Conservation (phyloP, 2,797 vertebrate genomes). For the Semaprochilodus insignis region DNA sequence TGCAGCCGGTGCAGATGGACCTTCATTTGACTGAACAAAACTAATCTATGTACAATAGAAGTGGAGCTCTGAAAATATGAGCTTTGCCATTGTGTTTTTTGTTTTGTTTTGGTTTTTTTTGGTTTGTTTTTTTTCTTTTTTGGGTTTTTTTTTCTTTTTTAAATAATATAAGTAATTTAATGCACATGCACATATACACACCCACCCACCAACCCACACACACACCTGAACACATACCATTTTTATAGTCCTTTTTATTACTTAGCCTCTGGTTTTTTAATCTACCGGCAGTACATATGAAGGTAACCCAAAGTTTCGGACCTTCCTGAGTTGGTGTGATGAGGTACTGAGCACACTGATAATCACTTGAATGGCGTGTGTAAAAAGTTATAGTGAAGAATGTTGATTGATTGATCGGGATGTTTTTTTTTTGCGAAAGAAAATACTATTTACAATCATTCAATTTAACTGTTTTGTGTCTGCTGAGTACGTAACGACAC, state of each 20-base stretch:
- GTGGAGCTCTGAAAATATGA: too few relatives aligned
- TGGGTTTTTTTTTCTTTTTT: too few relatives aligned
- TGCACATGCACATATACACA: too few relatives aligned
- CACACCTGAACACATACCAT: constrained; percentile 39
- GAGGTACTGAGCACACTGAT: constrained; percentile 79
- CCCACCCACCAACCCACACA: constrained; percentile 50
- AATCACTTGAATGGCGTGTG: constrained; percentile 78
- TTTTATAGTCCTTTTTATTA: constrained; percentile 60
- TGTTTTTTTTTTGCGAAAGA: constrained; percentile 60
- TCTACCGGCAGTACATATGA: constrained; percentile 79
- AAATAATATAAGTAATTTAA: too few relatives aligned
- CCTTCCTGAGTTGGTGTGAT: constrained; percentile 76
- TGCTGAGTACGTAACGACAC: constrained; percentile 76
- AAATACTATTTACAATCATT: constrained; percentile 50
- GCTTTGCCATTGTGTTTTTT: too few relatives aligned
- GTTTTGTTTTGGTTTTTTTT: too few relatives aligned
- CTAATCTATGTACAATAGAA: too few relatives aligned
- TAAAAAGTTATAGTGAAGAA: constrained; percentile 58
- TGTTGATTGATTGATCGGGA: constrained; percentile 59
- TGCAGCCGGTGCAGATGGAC: too few relatives aligned
- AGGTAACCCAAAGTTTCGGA: constrained; percentile 78
- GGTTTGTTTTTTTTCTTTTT: too few relatives aligned
- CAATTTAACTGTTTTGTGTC: constrained; percentile 62
- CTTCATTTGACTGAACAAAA: too few relatives aligned
- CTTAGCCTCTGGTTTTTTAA: constrained; percentile 64